Conservation (phyloP, 2,888 invertebrate species). For the Drosophila mayaguana region DNA sequence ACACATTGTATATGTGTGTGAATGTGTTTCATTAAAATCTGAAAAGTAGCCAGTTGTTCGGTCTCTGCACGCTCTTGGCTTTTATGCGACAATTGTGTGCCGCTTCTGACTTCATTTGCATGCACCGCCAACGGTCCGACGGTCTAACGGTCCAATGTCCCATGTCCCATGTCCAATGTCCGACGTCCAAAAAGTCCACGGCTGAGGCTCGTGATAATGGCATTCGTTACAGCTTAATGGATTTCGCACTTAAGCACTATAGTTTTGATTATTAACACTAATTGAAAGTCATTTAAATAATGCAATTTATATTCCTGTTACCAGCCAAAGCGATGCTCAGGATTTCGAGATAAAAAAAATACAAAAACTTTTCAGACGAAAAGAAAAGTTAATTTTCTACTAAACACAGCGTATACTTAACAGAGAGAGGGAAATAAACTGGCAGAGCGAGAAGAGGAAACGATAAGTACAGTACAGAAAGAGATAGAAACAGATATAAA, state of each 20-base stretch:
- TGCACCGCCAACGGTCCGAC: constrained; percentile 53
- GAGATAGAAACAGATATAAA: not conserved
- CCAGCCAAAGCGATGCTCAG: constrained; percentile 14
- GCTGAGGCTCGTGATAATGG: constrained; percentile 50
- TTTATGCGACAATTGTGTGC: constrained; percentile 56
- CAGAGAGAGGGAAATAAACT: not conserved
- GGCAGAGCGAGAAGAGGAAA: not conserved
- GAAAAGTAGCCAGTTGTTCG: constrained; percentile 41
- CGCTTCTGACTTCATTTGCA: constrained; percentile 64
- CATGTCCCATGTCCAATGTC: constrained; percentile 34
- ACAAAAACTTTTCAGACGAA: constrained; percentile 4
- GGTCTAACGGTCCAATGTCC: constrained; percentile 30
- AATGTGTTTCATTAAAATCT: constrained; percentile 62
- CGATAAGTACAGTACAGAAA: not conserved
- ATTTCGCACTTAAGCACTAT: constrained; percentile 70
- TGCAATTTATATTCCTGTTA: constrained; percentile 54
- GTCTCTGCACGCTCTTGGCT: constrained; percentile 47
- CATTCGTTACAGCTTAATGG: constrained; percentile 71
- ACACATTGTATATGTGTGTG: constrained; percentile 11
- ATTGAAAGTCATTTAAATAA: constrained; percentile 75
- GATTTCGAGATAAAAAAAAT: constrained; percentile 42
- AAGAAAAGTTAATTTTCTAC: not conserved
- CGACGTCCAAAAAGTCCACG: constrained; percentile 10
- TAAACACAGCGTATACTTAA: not conserved
- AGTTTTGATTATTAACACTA: constrained; percentile 76